phyloP scores from a whole-genome alignment of 2,797 vertebrate species.

The Aselliscus stoliczkanus region DNA sequence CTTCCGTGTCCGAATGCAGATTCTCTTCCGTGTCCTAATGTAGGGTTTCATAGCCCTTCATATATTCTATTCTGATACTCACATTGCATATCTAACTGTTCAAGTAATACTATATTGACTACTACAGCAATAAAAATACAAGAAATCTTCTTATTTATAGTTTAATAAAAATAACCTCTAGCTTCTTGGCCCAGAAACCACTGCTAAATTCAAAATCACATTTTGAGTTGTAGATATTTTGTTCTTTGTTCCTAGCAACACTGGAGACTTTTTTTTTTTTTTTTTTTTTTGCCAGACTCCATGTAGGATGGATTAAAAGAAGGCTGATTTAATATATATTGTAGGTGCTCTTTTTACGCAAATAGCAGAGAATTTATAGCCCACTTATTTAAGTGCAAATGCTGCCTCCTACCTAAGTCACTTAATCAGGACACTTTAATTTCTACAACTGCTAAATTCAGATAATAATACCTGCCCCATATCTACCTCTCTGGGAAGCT shows the following conservation, averaged over 20 bases:
- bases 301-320: background rate
- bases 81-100: background rate
- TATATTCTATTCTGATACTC: background rate
- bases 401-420: conserved; percentile 51
- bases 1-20: background rate
- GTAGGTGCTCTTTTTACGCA: conserved; percentile 41
- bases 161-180: conserved; percentile 39
- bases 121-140: background rate
- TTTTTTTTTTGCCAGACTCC: background rate
- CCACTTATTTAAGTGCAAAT: conserved; percentile 59
- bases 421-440: conserved; percentile 70
- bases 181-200: background rate
- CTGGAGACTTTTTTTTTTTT: background rate
- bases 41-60: background rate
- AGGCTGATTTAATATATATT: conserved; percentile 17
- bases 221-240: conserved; percentile 39
- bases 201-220: background rate
- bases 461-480: conserved; percentile 65
- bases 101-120: background rate
- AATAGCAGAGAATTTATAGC: conserved; percentile 48
- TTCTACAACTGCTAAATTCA: conserved; percentile 64
- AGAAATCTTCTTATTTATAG: background rate
- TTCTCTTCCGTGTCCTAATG: background rate
- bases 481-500: conserved; percentile 65
- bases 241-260: background rate